Evolutionary conservation across 2,888 invertebrate species (phyloP).

Genomic region (Odontocolon sp.): DNA sequence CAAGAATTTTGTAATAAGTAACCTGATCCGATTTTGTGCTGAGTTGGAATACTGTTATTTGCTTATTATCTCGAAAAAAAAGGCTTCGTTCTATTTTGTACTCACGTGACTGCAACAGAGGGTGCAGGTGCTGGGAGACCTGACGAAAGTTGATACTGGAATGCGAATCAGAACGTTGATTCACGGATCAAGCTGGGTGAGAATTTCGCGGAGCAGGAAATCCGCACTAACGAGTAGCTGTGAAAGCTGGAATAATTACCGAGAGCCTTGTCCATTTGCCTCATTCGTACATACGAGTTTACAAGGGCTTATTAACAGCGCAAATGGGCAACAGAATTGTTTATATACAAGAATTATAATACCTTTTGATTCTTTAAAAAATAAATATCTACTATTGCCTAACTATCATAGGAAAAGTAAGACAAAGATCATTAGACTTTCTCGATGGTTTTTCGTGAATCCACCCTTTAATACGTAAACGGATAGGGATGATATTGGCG

Average conservation of each 20-base stretch:
- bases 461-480: not conserved
- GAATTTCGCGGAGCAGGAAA: not conserved
- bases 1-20: conserved; percentile 16
- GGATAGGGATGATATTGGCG: not conserved
- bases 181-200: not conserved
- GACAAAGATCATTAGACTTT: too few relatives aligned
- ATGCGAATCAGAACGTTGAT: not conserved
- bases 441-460: not conserved
- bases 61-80: not conserved
- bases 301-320: not conserved
- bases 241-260: not conserved
- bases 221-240: conserved; percentile 34
- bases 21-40: not conserved
- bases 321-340: not conserved
- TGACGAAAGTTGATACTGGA: too few relatives aligned
- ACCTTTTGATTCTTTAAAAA: too few relatives aligned
- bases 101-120: too few relatives aligned
- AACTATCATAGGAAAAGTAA: too few relatives aligned
- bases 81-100: not conserved
- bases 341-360: too few relatives aligned
- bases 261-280: not conserved
- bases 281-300: not conserved
- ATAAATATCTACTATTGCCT: too few relatives aligned
- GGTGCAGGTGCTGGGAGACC: too few relatives aligned
- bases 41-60: not conserved